Evolutionary conservation across 2,797 vertebrate genomes (phyloP).

Genomic region (Hypotaenidia okinawae): DNA sequence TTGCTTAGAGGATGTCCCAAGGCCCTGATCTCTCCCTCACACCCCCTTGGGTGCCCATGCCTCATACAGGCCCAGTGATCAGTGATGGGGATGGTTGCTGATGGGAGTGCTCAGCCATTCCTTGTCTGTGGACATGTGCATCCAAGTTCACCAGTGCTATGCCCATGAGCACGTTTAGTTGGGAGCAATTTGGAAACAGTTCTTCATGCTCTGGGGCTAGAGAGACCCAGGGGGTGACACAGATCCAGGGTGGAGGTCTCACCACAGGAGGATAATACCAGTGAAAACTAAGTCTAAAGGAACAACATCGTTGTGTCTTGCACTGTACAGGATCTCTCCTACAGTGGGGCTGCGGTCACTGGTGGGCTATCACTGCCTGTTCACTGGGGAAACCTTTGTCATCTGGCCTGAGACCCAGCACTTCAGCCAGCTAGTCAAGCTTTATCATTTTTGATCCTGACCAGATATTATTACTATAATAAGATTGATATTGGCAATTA

Average conservation of each 20-base stretch:
- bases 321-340: background rate
- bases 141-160: background rate
- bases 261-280: background rate
- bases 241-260: background rate
- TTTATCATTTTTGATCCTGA: background rate
- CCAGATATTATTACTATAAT: slow-evolving; percentile 4
- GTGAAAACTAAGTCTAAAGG: background rate
- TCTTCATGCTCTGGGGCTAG: background rate
- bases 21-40: background rate
- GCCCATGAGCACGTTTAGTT: background rate
- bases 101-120: background rate
- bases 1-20: background rate
- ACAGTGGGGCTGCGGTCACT: accelerated
- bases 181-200: background rate
- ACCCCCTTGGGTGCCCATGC: accelerated
- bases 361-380: background rate
- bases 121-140: background rate
- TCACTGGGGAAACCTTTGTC: background rate
- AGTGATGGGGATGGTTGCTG: background rate
- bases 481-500: slow-evolving; percentile 38
- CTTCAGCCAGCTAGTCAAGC: background rate
- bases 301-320: background rate
- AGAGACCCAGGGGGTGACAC: background rate
- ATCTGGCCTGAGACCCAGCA: background rate
- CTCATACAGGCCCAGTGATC: accelerated